Base-by-base conservation (phyloP, 2,113 vertebrate species). In the Microtus richardsoni region DNA sequence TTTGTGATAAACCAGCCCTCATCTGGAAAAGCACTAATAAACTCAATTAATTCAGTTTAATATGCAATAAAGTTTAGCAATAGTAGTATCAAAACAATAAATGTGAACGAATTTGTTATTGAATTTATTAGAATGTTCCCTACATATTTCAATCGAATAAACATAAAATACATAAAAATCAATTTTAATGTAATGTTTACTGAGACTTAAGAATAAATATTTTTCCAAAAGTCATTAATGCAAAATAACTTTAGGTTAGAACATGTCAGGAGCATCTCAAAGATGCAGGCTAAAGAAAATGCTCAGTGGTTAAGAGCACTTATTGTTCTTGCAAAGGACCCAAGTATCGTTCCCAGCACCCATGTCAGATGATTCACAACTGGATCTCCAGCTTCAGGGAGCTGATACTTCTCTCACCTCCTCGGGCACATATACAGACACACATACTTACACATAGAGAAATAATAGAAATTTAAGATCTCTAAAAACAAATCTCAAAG, bases 121-220 rank as follows among this genome's bases (percentile, higher is more conserved):
- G 47, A 91, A 21, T 5, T n/a, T 33, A 86, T 7, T 74, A 16
- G 5, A 70, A 4, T 92, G 70, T 73, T 90, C 6, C 71, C 24
- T 71, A n/a, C 85, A 84, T 84, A 64, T 64, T 19, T 84, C 26
- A 44, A 19, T 71, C 28, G 12, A 39, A 73, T 85, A 93, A 84
- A 77, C 84, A 85, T 3, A 54, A 88, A 93, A 47, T 54, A 22
- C 75, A 17, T 85, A 3, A 60, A 85, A 80, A n/a, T 19, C 24
- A 90, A 92, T 82, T 68, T 89, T 85, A 80, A 90, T 75, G n/a
- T 75, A 60, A 73, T 60, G 44, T 7, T 77, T 60, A 82, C n/a
- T 88, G 30, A 85, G 14, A 84, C 68, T 83, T 70, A 54, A 89
- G 77, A 95, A 16, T 52, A 62, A 93, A 86, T 2, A 33, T 86